Base-by-base conservation (phyloP, 92 coral and sea anemone genomes). In the Scolanthus callimorphus region DNA sequence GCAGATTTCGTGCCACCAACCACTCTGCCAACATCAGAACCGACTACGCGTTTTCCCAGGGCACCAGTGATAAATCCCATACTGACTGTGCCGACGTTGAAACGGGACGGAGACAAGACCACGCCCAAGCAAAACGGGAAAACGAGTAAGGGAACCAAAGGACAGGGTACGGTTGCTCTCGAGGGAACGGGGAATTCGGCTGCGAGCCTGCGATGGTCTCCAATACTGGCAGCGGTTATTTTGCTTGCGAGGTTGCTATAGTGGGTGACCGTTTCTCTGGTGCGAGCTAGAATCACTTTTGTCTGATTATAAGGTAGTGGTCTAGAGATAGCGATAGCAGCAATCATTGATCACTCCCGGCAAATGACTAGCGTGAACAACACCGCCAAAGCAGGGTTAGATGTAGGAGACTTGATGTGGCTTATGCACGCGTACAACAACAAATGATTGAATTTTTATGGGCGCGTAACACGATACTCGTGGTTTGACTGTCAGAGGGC, bases 1-100 rank as follows among this genome's bases (percentile, higher is more conserved):
- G 39, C 60, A 8, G 53, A 78, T 38, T 85, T 88, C 34, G 73
- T 58, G 49, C 85, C 82, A 17, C 96, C 96, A 10, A 76, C 83
- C 11, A 78, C 90, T 11, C 75, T 67, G 10, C 95, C 96, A 23
- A 83, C 96, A 0, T 62, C 70, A 23, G 60, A 69, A 8, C 76
- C 89, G 25, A 82, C 89, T 11, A 77, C 80, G 11, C 30, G 82
- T 2, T 63, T 49, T 23, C 75, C 61, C 1, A 44, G 46, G 1
- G 62, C 50, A 3, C 49, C 54, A 0, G 20, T 63, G 12, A 22
- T 60, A 0, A 17, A 47, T 27, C 84, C 85, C 2, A 43, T 70
- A 3, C 30, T 49, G 8, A 76, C 95, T 17, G 62, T 67, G 1
- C 83, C 89, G 9, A 77, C 94, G 4, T 43, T 54, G 8, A 81